Conservation (phyloP, 2,797 vertebrate genomes). For the Cuniculus paca region DNA sequence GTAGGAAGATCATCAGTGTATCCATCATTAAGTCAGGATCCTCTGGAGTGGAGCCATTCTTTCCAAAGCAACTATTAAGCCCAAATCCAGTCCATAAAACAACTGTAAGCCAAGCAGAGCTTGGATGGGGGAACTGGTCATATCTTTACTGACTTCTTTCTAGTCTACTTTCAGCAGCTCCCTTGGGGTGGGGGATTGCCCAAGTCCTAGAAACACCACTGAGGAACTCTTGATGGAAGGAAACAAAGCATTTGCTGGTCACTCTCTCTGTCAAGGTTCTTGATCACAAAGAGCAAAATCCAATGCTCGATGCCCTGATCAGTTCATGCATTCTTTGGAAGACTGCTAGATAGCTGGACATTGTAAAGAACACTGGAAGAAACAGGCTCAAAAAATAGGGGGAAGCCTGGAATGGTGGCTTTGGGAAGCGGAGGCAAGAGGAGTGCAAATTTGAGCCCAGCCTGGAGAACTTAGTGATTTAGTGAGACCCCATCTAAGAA, state of each 20-base stretch:
- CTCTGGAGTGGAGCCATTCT: not conserved
- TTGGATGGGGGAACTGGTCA: not conserved
- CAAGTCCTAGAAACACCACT: not conserved
- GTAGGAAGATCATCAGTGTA: not conserved
- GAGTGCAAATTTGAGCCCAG: not conserved
- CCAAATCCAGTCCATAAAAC: not conserved
- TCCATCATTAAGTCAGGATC: too few relatives aligned
- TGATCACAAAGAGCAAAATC: not conserved
- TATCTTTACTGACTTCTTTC: not conserved
- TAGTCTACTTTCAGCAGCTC: not conserved
- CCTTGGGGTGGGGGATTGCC: not conserved
- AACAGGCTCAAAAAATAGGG: not conserved
- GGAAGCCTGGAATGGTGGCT: not conserved
- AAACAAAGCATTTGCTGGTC: not conserved
- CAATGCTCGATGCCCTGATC: not conserved
- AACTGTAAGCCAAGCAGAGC: not conserved
- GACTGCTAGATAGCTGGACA: not conserved
- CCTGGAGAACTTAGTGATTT: not conserved
- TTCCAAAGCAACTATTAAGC: not conserved
- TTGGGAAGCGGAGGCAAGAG: not conserved
- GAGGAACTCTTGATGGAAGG: not conserved
- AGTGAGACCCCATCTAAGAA: not conserved
- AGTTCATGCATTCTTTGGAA: not conserved
- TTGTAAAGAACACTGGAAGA: not conserved
- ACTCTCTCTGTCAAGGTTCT: not conserved